Conservation (phyloP, 2,113 vertebrate species). For the Puffinus mauretanicus region DNA sequence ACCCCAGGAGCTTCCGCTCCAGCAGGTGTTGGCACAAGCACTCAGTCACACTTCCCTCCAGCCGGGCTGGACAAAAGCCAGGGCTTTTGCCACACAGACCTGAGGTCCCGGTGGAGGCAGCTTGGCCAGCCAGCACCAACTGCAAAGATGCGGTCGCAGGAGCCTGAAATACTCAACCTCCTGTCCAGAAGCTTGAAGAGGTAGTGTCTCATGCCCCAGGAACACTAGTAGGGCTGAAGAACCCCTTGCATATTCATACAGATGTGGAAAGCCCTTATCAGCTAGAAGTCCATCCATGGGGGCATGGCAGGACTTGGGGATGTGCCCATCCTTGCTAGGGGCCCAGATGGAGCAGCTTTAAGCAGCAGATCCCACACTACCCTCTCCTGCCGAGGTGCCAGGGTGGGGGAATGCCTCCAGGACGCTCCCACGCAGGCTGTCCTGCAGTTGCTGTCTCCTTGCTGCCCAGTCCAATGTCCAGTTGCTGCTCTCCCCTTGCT, state of each 20-base stretch:
- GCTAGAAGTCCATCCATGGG: neutral
- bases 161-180: neutral
- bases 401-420: conserved; percentile 19
- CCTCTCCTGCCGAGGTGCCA: conserved; percentile 20
- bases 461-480: neutral
- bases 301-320: neutral
- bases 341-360: neutral
- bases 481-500: conserved; percentile 43
- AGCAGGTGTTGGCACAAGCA: neutral
- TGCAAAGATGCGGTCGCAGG: neutral
- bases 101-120: neutral
- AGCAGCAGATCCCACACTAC: conserved; percentile 37
- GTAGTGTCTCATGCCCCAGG: neutral
- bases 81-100: neutral
- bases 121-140: neutral
- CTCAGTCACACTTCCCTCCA: neutral
- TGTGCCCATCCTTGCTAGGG: neutral
- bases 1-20: neutral
- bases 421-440: conserved; percentile 2
- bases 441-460: conserved; percentile 61
- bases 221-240: neutral
- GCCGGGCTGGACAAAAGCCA: neutral
- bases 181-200: neutral
- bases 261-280: neutral
- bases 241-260: neutral